A percentile compares a stretch with the other conserved stretches of the same genome.
Conservation (phyloP, 2,888 invertebrate genomes). For the Philaethria dido region DNA sequence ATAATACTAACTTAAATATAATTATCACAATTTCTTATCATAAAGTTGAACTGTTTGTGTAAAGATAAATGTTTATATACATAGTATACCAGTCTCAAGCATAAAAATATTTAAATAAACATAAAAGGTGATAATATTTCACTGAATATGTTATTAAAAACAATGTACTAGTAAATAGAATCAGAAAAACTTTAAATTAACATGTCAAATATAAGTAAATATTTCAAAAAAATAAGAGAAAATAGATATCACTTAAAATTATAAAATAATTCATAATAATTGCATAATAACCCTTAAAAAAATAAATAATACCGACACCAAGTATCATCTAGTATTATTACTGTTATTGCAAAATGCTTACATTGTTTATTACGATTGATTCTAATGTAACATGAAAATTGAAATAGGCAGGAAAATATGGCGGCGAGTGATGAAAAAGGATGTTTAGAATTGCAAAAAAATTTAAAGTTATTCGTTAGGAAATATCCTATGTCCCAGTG, state of each 20-base stretch:
- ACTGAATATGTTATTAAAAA: no score
- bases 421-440: background rate
- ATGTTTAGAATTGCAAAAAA: constrained; percentile 4
- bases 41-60: constrained; percentile 29
- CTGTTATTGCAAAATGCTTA: background rate
- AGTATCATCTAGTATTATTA: constrained; percentile 1
- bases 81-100: background rate
- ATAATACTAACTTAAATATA: constrained; percentile 40
- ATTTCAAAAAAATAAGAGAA: background rate
- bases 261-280: background rate
- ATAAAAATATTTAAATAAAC: constrained; percentile 3
- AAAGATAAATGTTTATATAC: constrained; percentile 19
- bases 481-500: no score
- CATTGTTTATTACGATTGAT: background rate
- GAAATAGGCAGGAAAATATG: constrained; percentile 18
- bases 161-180: no score
- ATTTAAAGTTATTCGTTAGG: constrained; percentile 16
- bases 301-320: constrained; percentile 23
- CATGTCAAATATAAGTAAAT: no score
- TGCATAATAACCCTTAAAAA: background rate
- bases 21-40: constrained; percentile 46
- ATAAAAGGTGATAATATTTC: background rate
- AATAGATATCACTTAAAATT: background rate
- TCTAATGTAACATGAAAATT: background rate
- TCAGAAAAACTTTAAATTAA: no score